Evolutionary conservation across 2,113 vertebrate species (phyloP).

Genomic region (Meriones unguiculatus): DNA sequence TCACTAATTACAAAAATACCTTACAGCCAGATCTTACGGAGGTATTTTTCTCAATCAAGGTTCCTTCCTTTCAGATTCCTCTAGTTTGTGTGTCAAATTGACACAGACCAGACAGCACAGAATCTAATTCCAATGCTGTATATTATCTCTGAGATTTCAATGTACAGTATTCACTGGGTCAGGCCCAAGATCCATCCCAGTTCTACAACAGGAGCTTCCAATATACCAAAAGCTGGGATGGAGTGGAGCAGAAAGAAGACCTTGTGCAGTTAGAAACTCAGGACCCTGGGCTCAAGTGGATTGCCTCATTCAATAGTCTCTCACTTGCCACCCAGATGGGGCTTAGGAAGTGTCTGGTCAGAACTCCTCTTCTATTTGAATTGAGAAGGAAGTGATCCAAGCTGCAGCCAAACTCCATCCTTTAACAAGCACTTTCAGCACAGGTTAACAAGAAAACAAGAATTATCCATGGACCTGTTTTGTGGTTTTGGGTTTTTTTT

Average conservation of each 20-base stretch:
- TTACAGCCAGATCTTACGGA: too few relatives aligned
- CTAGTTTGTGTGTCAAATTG: background rate
- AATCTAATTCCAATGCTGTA: background rate
- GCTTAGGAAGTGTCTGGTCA: background rate
- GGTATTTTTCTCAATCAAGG: too few relatives aligned
- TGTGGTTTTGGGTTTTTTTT: too few relatives aligned
- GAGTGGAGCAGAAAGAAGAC: background rate
- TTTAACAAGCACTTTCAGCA: conserved; percentile 9
- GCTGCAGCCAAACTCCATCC: background rate
- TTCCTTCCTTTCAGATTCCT: too few relatives aligned
- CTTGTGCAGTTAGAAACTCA: background rate
- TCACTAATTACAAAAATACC: too few relatives aligned
- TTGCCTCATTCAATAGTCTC: background rate
- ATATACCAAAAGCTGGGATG: background rate
- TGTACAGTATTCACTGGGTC: background rate
- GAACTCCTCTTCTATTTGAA: background rate
- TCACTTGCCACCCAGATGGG: too few relatives aligned
- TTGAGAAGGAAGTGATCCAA: conserved; percentile 8
- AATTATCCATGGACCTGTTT: too few relatives aligned
- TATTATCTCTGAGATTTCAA: background rate
- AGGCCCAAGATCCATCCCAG: background rate
- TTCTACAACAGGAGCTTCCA: background rate
- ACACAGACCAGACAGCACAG: background rate
- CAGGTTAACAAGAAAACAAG: background rate
- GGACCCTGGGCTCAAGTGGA: background rate